phyloP scores from a whole-genome alignment of 2,797 vertebrate species.

The Smutsia temminckii region DNA sequence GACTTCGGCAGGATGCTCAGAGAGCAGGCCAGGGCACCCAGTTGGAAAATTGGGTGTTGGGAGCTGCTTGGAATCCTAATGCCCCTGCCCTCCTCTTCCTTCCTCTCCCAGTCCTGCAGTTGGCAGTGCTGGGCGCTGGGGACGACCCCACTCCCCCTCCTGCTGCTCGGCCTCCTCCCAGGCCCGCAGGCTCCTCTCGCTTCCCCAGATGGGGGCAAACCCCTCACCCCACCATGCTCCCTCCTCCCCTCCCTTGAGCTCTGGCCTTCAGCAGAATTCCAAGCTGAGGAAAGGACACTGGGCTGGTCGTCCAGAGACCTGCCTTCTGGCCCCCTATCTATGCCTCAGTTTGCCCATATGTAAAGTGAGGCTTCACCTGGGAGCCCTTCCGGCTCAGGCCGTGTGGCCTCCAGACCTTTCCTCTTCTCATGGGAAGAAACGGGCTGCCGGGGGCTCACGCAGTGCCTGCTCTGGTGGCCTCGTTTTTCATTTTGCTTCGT shows the following conservation, averaged over 20 bases:
- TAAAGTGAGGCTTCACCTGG: background rate
- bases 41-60: constrained; percentile 85
- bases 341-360: background rate
- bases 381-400: background rate
- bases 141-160: background rate
- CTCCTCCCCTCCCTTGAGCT: background rate
- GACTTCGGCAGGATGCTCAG: constrained; percentile 70
- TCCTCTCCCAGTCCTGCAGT: fast-evolving
- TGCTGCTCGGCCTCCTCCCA: background rate
- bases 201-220: background rate
- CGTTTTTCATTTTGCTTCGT: background rate
- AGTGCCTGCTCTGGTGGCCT: background rate
- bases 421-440: fast-evolving
- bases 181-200: background rate
- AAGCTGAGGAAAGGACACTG: background rate
- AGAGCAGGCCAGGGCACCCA: constrained; percentile 82
- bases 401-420: fast-evolving
- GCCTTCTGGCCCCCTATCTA: background rate
- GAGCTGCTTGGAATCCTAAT: constrained; percentile 85
- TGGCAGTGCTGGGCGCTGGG: background rate
- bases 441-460: fast-evolving
- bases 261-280: background rate
- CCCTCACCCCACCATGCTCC: background rate
- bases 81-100: constrained; percentile 22
- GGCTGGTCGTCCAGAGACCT: background rate